Evolutionary conservation across 2,113 vertebrate species (phyloP).

Genomic region (Megaleporinus macrocephalus): DNA sequence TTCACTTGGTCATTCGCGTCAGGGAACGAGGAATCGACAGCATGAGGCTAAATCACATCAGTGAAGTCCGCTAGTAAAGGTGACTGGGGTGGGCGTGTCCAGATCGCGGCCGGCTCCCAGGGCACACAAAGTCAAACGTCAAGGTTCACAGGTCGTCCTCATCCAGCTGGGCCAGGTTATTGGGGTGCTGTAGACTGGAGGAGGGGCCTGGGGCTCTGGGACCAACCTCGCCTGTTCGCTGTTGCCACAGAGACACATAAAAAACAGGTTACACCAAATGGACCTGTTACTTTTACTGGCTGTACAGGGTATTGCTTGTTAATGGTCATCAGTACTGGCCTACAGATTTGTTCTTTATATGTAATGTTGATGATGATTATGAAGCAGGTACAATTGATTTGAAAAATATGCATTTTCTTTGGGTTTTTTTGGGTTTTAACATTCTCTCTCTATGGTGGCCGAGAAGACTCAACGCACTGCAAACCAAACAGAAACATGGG

Average conservation of each 20-base stretch:
- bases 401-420: no score
- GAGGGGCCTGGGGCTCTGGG: conserved; percentile 58
- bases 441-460: no score
- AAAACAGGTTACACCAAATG: background rate
- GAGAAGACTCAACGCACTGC: no score
- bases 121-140: conserved; percentile 47
- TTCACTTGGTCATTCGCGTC: conserved; percentile 46
- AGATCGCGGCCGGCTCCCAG: conserved; percentile 40
- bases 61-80: conserved; percentile 7
- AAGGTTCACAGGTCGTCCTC: conserved; percentile 86
- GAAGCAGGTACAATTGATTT: no score
- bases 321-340: no score
- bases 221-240: conserved; percentile 73
- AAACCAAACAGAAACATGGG: no score
- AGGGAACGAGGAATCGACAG: conserved; percentile 26
- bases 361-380: no score
- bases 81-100: background rate
- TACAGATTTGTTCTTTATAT: no score
- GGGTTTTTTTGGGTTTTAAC: no score
- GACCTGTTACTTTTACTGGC: background rate
- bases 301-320: no score
- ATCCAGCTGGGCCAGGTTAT: conserved; percentile 83
- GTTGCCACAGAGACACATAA: conserved; percentile 44
- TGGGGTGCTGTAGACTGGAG: conserved; percentile 68
- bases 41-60: conserved; percentile 30